Percentiles rank a stretch among this genome's conserved stretches.
Evolutionary conservation across 2,888 invertebrate genomes (phyloP).

Genomic region (Plusia festucae): DNA sequence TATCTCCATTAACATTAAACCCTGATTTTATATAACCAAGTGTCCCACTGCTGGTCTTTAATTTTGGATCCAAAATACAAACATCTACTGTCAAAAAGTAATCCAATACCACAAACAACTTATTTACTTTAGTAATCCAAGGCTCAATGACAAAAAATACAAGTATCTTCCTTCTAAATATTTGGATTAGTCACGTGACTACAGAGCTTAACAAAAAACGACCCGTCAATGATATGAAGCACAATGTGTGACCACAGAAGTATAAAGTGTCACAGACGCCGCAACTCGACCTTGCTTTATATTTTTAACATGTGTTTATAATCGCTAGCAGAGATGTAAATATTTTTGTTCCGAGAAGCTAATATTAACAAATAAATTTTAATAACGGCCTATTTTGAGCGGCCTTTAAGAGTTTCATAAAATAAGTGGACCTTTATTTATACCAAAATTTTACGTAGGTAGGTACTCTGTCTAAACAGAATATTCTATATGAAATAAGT

Average conservation of each 20-base stretch:
- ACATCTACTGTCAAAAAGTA: not conserved
- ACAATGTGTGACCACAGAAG: conserved; percentile 50
- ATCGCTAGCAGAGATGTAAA: conserved; percentile 40
- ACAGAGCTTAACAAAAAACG: conserved; percentile 6
- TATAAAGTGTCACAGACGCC: conserved; percentile 63
- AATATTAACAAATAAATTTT: not conserved
- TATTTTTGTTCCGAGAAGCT: conserved; percentile 45
- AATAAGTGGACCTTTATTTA: not conserved
- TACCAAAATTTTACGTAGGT: no score
- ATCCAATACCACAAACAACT: not conserved
- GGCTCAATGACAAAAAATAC: not conserved
- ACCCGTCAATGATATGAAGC: conserved; percentile 31
- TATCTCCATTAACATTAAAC: no score
- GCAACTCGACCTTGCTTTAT: conserved; percentile 61
- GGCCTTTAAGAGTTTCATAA: not conserved
- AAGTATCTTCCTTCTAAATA: conserved; percentile 3
- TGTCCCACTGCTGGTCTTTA: no score
- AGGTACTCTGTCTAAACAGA: no score
- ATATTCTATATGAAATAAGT: no score
- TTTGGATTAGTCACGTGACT: not conserved
- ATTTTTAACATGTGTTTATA: conserved; percentile 48
- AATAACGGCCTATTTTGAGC: not conserved
- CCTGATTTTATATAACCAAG: no score
- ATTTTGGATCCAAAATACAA: not conserved
- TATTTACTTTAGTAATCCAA: not conserved